Conservation (phyloP, 2,113 vertebrate species). For the Aspidoscelis tigris region DNA sequence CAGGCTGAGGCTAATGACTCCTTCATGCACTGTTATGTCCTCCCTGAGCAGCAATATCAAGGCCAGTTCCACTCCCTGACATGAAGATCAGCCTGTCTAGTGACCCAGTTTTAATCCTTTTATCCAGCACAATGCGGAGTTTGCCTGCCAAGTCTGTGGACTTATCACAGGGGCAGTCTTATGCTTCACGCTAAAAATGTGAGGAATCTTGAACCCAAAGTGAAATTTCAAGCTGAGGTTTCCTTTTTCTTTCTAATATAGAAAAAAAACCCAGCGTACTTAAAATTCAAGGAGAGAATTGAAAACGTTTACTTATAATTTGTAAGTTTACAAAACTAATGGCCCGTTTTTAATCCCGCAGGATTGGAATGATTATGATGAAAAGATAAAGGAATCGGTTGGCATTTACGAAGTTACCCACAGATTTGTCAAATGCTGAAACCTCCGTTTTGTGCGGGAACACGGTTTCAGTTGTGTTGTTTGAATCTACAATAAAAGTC, state of each 20-base stretch:
- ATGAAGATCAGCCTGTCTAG: slow-evolving; percentile 59
- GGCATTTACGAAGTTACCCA: slow-evolving; percentile 97
- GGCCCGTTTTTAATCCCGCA: slow-evolving; percentile 62
- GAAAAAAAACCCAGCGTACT: background rate
- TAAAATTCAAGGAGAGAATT: slow-evolving; percentile 20
- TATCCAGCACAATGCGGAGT: slow-evolving; percentile 29
- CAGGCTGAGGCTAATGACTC: slow-evolving; percentile 39
- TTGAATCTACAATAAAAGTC: slow-evolving; percentile 45
- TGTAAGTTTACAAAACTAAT: slow-evolving; percentile 44
- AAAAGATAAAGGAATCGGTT: slow-evolving; percentile 90
- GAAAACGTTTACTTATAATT: slow-evolving; percentile 6
- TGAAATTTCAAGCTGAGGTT: slow-evolving; percentile 17
- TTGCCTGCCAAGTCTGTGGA: slow-evolving; percentile 23
- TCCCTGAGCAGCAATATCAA: slow-evolving; percentile 59
- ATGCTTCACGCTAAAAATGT: background rate
- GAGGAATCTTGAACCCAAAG: slow-evolving; percentile 1
- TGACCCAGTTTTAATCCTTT: slow-evolving; percentile 64
- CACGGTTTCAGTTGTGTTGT: slow-evolving; percentile 22
- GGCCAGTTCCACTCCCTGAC: slow-evolving; percentile 64
- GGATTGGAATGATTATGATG: slow-evolving; percentile 99
- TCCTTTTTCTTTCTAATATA: background rate
- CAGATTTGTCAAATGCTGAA: slow-evolving; percentile 92
- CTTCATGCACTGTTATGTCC: slow-evolving; percentile 39
- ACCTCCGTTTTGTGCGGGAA: background rate
- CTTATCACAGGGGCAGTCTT: background rate